Base-by-base conservation (phyloP, 1,140 invertebrate species). In the Drosophila saltans region DNA sequence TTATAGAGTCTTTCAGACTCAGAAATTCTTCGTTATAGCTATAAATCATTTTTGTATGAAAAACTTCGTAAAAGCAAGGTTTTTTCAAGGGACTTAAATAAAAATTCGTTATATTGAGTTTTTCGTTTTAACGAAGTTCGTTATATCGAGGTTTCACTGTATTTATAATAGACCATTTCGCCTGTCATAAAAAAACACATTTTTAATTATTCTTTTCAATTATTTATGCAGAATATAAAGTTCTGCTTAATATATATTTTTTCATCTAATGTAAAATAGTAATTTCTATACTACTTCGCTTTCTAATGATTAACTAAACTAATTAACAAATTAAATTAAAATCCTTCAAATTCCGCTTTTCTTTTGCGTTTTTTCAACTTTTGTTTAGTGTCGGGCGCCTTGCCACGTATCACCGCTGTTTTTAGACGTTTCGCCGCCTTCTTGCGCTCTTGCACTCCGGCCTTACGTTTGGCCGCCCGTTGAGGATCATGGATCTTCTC, bases 401-500 rank as follows among this genome's bases (percentile, higher is more conserved):
- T 92, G 24, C 91, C 91, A 8, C 90, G 91, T 4, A 91, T 43
- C 5, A 91, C 85, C 2, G 91, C 90, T 10, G 89, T 73, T 63
- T 92, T 92, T 0, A 82, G 56, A 5, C 84, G 78, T 56, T 92
- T 92, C 21, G 91, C 80, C 11, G 66, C 55, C 55, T 92, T 91
- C 66, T 92, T 92, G n/a, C 90, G 85, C 56, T 92, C 90, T 59
- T 91, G 88, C 4, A 78, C 39, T 1, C 80, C 72, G 6, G 81
- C 77, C 65, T 91, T 96, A 76, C 95, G 94, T 82, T 95, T 95
- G 0, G 96, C 96, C 41, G 95, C 95, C 56, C 94, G 90, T 81
- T 95, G 94, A 4, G 96, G 96, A 93, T 96, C 94, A 1, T 94
- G 94, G 0, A 97, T 94, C 70, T 93, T 94, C 91, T 94, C 92